Percentiles rank a stretch among this genome's conserved stretches.
phyloP scores from a whole-genome alignment of 2,113 vertebrate genomes.

The Coptodon bakossiorum region DNA sequence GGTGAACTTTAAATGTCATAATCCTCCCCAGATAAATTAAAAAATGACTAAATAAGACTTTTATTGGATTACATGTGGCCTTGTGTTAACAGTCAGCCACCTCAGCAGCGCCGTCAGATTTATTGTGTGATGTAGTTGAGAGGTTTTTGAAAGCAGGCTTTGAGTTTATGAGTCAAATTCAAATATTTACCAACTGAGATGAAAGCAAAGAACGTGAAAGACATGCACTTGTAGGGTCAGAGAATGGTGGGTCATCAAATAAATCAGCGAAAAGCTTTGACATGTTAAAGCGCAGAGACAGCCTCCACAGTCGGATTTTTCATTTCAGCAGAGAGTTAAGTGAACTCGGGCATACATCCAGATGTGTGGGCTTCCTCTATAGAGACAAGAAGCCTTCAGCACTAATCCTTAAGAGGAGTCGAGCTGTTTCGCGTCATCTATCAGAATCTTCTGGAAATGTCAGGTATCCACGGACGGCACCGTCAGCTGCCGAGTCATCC shows the following conservation, averaged over 20 bases:
- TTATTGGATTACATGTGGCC: neutral
- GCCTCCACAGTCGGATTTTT: neutral
- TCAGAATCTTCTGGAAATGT: constrained; percentile 29
- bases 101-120: neutral
- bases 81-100: neutral
- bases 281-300: neutral
- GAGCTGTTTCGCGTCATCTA: neutral
- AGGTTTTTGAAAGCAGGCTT: neutral
- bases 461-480: neutral
- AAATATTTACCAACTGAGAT: neutral
- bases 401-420: neutral
- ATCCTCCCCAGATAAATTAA: neutral
- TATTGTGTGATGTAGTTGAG: neutral
- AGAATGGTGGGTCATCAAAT: neutral
- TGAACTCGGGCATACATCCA: neutral
- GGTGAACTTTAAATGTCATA: neutral
- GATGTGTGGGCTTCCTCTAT: neutral
- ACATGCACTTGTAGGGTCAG: neutral
- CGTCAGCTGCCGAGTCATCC: neutral
- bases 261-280: neutral
- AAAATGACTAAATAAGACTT: neutral
- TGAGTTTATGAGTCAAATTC: neutral
- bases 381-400: neutral
- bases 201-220: neutral
- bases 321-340: neutral